phyloP scores from a whole-genome alignment of 2,888 invertebrate species.

The Eilema depressum region DNA sequence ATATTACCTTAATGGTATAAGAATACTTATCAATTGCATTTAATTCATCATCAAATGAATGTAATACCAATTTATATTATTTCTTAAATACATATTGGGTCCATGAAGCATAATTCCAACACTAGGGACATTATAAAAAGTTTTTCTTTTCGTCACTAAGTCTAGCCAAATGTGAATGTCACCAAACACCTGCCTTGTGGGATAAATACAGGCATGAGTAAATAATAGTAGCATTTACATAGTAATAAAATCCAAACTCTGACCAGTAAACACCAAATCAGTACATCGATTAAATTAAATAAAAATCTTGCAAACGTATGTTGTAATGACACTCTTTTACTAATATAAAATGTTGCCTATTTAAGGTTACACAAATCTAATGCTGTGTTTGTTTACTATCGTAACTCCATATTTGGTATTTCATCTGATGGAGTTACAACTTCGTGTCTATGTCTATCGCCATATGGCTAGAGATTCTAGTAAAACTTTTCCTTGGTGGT shows the following conservation, averaged over 20 bases:
- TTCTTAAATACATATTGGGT: not conserved
- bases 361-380: not conserved
- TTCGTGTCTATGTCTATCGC: not conserved
- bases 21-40: no score
- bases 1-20: no score
- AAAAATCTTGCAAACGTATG: not conserved
- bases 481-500: not conserved
- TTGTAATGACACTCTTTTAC: not conserved
- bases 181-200: no score
- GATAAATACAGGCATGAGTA: no score
- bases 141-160: no score
- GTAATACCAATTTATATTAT: no score
- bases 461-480: not conserved
- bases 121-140: not conserved
- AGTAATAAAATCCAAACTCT: not conserved
- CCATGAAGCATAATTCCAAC: not conserved
- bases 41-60: not conserved
- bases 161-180: not conserved
- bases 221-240: no score
- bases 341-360: constrained; percentile 13
- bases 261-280: not conserved
- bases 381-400: constrained; percentile 5
- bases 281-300: not conserved
- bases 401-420: constrained; percentile 12
- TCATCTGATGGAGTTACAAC: constrained; percentile 7